Evolutionary conservation across 2,888 invertebrate genomes (phyloP).

Genomic region (Dexiosoma caninum): DNA sequence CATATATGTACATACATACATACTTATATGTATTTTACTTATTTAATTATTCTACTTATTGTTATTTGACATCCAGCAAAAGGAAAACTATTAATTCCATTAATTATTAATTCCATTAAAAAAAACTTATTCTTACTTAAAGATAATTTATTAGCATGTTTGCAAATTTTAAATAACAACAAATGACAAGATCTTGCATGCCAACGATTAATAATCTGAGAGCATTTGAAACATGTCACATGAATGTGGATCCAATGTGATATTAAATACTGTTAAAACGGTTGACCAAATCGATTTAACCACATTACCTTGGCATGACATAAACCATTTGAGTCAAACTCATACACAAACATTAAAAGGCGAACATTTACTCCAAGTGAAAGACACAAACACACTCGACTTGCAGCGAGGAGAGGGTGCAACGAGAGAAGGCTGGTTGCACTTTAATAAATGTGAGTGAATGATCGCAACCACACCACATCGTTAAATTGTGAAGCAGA

Average conservation of each 20-base stretch:
- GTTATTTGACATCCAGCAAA: not conserved
- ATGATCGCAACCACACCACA: slow-evolving; percentile 36
- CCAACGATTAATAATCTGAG: slow-evolving; percentile 35
- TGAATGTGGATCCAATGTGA: slow-evolving; percentile 34
- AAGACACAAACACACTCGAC: not conserved
- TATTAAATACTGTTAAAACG: slow-evolving; percentile 35
- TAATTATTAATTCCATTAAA: no score
- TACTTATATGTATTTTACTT: no score
- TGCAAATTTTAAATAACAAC: slow-evolving; percentile 27
- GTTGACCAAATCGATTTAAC: slow-evolving; percentile 41
- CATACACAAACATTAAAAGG: not conserved
- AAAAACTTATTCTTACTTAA: not conserved
- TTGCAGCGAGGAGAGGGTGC: not conserved
- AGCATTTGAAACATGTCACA: slow-evolving; percentile 25
- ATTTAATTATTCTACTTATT: not conserved
- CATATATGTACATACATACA: no score
- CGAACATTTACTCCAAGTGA: not conserved
- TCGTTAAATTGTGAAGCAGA: slow-evolving; percentile 30
- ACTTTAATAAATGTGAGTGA: slow-evolving; percentile 20
- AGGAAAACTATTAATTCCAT: no score
- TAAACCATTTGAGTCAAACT: slow-evolving; percentile 24
- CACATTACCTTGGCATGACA: slow-evolving; percentile 49
- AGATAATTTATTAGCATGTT: slow-evolving; percentile 33
- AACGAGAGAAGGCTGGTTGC: not conserved
- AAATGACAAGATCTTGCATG: slow-evolving; percentile 40